Evolutionary conservation across 2,888 invertebrate genomes (phyloP), one percentile per base, ranked within the genome.

Genomic region (Chaetogeoica ovagalla): DNA sequence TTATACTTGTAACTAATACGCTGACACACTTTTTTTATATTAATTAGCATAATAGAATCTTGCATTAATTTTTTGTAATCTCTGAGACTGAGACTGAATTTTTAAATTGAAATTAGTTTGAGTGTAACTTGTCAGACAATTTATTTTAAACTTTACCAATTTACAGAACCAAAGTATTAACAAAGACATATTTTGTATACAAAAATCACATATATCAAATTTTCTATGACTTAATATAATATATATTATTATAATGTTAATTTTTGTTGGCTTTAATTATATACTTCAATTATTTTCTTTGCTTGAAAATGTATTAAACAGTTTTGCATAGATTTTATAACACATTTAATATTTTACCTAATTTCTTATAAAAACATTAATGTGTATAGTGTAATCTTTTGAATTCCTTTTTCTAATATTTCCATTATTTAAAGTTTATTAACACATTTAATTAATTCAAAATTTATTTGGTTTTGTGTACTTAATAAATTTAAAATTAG

Each of bases 101-200:
- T 62, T 77, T 30, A 21, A 9, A 77, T 39, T 77, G 11, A 69
- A 77, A 62, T 70, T 70, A 68, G 43, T 66, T 75, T 66, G 30
- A 76, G 23, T 59, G 30, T 48, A 30, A 48, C 15, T 23, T 75
- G 8, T 66, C 39, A 66, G 19, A 43, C 68, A 30, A 48, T 43
- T 74, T 75, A 39, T 75, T 75, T 66, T 65, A 39, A 57, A 74
- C 21, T 39, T 66, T 57, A 65, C 55, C 57, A 21, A 74, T 63
- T 59, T 17, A 76, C n/a, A 7, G n/a, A 59, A 76, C 68, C 59
- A 76, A 76, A 76, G 75, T 76, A 68, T 59, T 76, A 68, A 68
- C 30, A 68, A 68, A 30, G 23, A 15, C 59, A n/a, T 30, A 66
- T 17, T 48, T 59, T 76, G 11, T 65, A 3, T 63, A 52, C 30